Conservation (phyloP, 2,113 vertebrate species). For the Upupa epops region DNA sequence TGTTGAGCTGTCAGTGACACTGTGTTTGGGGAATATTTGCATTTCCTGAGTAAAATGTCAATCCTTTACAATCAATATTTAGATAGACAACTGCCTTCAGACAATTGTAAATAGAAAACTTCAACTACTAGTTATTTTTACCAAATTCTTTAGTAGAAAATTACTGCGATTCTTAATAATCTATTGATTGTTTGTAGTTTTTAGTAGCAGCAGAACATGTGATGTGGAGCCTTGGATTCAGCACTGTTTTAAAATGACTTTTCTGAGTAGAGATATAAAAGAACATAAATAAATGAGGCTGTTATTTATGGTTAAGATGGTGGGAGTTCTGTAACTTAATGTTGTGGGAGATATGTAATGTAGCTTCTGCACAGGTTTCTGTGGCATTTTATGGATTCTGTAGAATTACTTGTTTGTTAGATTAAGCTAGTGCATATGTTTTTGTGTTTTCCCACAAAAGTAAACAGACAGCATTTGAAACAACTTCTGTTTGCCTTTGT, state of each 20-base stretch:
- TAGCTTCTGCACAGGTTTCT: background rate
- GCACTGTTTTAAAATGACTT: background rate
- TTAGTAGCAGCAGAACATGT: background rate
- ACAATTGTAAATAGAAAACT: background rate
- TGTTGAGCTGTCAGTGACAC: background rate
- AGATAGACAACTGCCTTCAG: background rate
- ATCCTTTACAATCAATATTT: background rate
- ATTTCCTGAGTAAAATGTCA: background rate
- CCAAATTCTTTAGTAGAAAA: background rate
- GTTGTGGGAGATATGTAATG: background rate
- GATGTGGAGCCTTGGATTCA: background rate
- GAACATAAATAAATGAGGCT: background rate
- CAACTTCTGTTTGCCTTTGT: background rate
- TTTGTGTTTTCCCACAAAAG: background rate
- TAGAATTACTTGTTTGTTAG: background rate
- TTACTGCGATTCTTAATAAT: background rate
- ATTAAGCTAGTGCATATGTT: background rate
- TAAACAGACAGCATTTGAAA: background rate
- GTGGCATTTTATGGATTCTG: background rate
- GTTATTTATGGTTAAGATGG: background rate
- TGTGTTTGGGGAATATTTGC: background rate
- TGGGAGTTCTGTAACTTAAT: background rate
- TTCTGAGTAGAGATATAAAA: background rate
- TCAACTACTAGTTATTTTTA: background rate
- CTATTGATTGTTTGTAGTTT: background rate